Percentiles rank a stretch among this genome's conserved stretches.
These are phyloP conservation scores for Bubalus kerabau DNA, from an alignment of 2,113 vertebrate species.

Conservation along the genomic window DNA sequence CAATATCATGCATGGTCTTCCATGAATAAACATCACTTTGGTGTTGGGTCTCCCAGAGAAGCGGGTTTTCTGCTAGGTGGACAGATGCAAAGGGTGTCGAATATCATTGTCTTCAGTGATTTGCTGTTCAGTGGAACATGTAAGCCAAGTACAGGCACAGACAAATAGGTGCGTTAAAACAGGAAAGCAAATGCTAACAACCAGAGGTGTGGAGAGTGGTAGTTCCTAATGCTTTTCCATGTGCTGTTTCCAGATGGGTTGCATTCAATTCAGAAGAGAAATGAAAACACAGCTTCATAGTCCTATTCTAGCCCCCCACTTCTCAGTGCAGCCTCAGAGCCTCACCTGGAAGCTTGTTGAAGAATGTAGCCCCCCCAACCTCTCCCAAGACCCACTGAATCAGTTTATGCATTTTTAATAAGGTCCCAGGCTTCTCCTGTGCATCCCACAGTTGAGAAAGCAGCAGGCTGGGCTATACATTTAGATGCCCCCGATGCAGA, in stretches of 20 bases:
- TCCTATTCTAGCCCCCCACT: neutral
- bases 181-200: neutral
- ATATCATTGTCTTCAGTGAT: neutral
- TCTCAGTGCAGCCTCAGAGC: neutral
- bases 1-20: neutral
- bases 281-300: neutral
- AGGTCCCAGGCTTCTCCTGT: neutral
- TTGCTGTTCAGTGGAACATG: neutral
- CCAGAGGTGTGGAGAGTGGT: neutral
- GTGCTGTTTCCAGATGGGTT: neutral
- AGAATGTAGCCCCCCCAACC: neutral
- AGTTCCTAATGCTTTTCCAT: neutral
- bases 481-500: rapidly evolving
- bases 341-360: neutral
- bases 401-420: neutral
- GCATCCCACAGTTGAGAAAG: neutral
- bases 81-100: neutral
- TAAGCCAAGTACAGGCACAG: neutral
- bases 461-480: neutral
- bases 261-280: neutral
- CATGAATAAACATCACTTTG: neutral
- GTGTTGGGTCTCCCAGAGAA: neutral
- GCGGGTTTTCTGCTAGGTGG: neutral
- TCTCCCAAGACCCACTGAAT: neutral
- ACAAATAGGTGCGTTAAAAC: neutral